Percentiles rank a stretch among this genome's conserved stretches.
These are phyloP conservation scores for Tetrax tetrax DNA, from an alignment of 2,113 vertebrate genomes.

Conservation along the genomic window DNA sequence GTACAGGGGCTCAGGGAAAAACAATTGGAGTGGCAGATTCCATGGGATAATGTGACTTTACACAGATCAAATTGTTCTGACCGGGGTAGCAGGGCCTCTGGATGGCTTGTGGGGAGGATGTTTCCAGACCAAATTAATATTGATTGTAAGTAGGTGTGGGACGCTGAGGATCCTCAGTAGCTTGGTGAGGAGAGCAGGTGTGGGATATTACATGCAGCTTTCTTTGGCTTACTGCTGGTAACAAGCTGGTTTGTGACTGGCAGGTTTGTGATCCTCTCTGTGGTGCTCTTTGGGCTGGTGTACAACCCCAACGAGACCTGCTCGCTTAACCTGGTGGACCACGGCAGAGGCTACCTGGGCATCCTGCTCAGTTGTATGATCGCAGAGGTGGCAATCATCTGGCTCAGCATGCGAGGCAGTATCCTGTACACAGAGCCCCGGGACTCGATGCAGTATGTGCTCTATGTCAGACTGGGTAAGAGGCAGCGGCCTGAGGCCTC, in stretches of 20 bases:
- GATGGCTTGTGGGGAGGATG: not conserved
- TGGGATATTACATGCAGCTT: not conserved
- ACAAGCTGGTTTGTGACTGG: constrained; percentile 4
- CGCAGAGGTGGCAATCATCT: constrained; percentile 98
- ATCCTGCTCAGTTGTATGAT: constrained; percentile 98
- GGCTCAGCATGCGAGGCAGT: constrained; percentile 98
- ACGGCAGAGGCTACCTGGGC: constrained; percentile 95
- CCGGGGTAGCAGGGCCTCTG: not conserved
- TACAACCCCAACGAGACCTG: constrained; percentile 92
- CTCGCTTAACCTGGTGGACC: constrained; percentile 95
- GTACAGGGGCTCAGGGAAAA: not conserved
- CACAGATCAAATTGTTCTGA: not conserved
- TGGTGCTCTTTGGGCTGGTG: constrained; percentile 95
- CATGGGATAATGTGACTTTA: not conserved
- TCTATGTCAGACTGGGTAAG: constrained; percentile 98
- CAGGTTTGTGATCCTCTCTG: constrained; percentile 97
- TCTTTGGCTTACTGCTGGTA: not conserved
- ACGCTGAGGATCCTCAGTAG: not conserved
- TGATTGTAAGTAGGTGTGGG: not conserved
- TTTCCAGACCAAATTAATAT: not conserved
- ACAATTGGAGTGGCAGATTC: not conserved
- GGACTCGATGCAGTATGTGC: constrained; percentile 97
- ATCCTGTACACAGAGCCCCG: constrained; percentile 98
- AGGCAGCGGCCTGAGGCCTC: constrained; percentile 25
- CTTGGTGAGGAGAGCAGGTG: not conserved